A percentile compares a stretch with the other conserved stretches of the same genome.
These are phyloP conservation scores for Drosophila barbarae DNA, from an alignment of 2,888 invertebrate genomes.

Conservation along the genomic window DNA sequence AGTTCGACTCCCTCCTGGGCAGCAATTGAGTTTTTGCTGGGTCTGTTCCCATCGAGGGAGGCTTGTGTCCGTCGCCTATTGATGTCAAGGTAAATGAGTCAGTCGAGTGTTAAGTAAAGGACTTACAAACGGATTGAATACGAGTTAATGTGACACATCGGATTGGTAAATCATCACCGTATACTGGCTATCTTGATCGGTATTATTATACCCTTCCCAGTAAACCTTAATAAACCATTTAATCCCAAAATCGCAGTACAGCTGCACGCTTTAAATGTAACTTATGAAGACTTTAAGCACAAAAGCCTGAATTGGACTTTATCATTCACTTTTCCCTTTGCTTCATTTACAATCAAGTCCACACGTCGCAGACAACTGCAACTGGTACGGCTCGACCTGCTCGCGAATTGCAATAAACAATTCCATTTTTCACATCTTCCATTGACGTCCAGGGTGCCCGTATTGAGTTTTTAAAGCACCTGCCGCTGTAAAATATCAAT, in stretches of 20 bases:
- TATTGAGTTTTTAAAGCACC: slow-evolving; percentile 1
- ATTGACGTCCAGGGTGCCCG: slow-evolving; percentile 9
- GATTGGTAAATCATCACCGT: background rate
- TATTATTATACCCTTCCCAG: too few relatives aligned
- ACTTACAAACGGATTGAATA: slow-evolving; percentile 1
- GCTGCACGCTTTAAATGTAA: background rate
- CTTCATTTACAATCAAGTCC: background rate
- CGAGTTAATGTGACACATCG: slow-evolving; percentile 4
- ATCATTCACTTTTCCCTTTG: too few relatives aligned
- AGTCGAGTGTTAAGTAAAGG: slow-evolving; percentile 19
- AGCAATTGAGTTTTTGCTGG: slow-evolving; percentile 20
- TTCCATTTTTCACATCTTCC: slow-evolving; percentile 33
- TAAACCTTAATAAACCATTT: too few relatives aligned
- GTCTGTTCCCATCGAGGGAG: slow-evolving; percentile 3
- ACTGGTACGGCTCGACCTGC: background rate
- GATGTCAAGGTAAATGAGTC: slow-evolving; percentile 36
- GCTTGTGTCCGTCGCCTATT: slow-evolving; percentile 15
- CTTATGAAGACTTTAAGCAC: too few relatives aligned
- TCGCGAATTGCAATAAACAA: slow-evolving; percentile 39
- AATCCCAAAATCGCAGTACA: too few relatives aligned
- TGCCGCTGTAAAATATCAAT: slow-evolving; percentile 44
- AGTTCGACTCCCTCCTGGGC: slow-evolving; percentile 38
- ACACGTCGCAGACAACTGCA: background rate
- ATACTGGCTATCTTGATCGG: background rate
- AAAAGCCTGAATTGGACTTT: too few relatives aligned